Conservation (phyloP, 2,113 vertebrate species). For the Empidonax alnorum region DNA sequence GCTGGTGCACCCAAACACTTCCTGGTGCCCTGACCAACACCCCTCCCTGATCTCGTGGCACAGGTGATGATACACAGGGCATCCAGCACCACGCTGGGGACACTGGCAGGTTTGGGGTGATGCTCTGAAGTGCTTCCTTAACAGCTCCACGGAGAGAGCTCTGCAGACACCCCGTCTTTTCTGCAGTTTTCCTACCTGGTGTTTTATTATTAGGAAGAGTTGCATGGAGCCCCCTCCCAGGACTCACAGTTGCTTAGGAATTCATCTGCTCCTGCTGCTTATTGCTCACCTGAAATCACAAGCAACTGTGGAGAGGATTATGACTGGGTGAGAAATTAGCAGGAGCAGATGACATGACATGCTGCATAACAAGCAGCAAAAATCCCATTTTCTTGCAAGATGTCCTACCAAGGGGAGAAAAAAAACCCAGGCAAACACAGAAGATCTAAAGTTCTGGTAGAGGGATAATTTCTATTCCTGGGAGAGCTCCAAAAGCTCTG, state of each 20-base stretch:
- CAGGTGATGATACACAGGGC: neutral
- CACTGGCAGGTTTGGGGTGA: neutral
- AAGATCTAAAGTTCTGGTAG: neutral
- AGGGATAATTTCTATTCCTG: conserved; percentile 13
- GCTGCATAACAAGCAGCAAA: conserved; percentile 17
- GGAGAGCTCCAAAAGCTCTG: conserved; percentile 15
- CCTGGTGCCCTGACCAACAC: neutral
- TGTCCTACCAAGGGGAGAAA: conserved; percentile 2
- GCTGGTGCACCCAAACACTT: neutral
- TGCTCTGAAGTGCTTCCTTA: neutral
- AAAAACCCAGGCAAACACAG: neutral
- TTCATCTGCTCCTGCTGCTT: conserved; percentile 64
- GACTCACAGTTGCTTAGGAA: conserved; percentile 52
- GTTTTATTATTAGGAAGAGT: conserved; percentile 54
- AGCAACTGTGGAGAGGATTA: conserved; percentile 64
- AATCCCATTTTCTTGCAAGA: conserved; percentile 37
- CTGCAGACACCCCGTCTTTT: neutral
- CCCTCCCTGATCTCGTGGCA: neutral
- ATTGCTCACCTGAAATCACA: conserved; percentile 65
- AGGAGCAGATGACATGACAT: conserved; percentile 52
- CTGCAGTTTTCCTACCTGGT: conserved; percentile 18
- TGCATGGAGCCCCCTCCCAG: neutral
- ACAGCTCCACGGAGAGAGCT: neutral
- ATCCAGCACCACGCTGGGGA: neutral
- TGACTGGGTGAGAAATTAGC: conserved; percentile 61